These are phyloP conservation scores for Sarcophaga variegata DNA, from an alignment of 2,888 invertebrate species.

Conservation along the genomic window DNA sequence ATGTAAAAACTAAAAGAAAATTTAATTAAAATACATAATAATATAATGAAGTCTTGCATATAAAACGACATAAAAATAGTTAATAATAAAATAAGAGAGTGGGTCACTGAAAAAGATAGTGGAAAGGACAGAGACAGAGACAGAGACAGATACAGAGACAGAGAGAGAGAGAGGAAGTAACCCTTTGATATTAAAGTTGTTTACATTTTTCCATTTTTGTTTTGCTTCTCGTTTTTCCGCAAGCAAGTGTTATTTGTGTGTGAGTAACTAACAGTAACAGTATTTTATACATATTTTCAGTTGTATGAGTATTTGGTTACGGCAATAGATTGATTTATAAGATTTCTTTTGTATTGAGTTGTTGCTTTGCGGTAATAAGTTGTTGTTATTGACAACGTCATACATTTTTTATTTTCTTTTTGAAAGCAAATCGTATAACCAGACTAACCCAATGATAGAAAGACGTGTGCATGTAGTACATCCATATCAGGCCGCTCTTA, in stretches of 20 bases:
- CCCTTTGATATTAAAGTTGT: slow-evolving; percentile 33
- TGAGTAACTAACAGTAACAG: neutral
- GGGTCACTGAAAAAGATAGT: no score
- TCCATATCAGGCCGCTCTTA: slow-evolving; percentile 30
- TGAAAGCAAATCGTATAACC: slow-evolving; percentile 17
- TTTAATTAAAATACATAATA: no score
- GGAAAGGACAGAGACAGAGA: no score
- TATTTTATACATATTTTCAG: neutral
- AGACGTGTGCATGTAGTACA: neutral
- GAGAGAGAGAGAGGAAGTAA: slow-evolving; percentile 27
- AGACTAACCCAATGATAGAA: slow-evolving; percentile 13
- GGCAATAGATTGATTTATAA: neutral
- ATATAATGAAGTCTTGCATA: no score
- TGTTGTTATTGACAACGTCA: slow-evolving; percentile 44
- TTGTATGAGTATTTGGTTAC: slow-evolving; percentile 11
- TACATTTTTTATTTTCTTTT: slow-evolving; percentile 25
- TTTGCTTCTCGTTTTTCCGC: slow-evolving; percentile 31
- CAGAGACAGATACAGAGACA: neutral
- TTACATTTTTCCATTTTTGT: slow-evolving; percentile 53
- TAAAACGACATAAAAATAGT: no score
- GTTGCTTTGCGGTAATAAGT: slow-evolving; percentile 42
- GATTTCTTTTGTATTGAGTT: slow-evolving; percentile 1
- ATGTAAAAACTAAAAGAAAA: neutral
- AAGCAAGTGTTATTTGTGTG: neutral
- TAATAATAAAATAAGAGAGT: no score